These are phyloP conservation scores for Physocephala rufipes DNA, from an alignment of 2,888 invertebrate genomes.

Conservation along the genomic window DNA sequence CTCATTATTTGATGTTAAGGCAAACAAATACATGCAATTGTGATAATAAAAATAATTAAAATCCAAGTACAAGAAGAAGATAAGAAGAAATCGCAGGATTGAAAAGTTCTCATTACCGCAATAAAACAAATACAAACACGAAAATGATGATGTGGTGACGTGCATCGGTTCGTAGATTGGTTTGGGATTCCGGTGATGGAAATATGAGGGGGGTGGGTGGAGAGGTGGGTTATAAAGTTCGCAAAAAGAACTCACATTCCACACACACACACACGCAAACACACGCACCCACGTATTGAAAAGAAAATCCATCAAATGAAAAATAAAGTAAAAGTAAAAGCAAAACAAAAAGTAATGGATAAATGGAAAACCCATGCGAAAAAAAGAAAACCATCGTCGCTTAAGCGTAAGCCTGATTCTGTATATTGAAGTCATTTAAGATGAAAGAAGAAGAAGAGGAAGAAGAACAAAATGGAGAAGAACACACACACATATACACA, in stretches of 20 bases:
- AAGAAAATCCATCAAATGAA: conserved; percentile 40
- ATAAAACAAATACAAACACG: conserved; percentile 31
- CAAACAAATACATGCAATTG: conserved; percentile 15
- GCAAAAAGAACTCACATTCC: conserved; percentile 41
- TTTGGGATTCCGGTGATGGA: neutral
- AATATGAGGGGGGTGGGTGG: neutral
- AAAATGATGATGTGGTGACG: conserved; percentile 12
- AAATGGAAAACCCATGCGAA: conserved; percentile 55
- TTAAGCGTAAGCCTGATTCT: neutral
- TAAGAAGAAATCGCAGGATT: conserved; percentile 58
- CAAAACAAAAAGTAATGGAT: conserved; percentile 42
- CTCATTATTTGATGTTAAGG: conserved; percentile 10
- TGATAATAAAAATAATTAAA: conserved; percentile 63
- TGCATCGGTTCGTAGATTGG: neutral
- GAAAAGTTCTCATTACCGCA: conserved; percentile 49
- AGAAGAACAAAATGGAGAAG: conserved; percentile 42
- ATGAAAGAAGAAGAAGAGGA: neutral
- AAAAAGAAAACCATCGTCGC: conserved; percentile 48
- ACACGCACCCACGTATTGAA: neutral
- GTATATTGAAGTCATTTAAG: neutral
- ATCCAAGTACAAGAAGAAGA: no score
- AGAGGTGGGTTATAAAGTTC: conserved; percentile 19
- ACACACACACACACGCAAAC: conserved; percentile 34
- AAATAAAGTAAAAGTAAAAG: neutral
- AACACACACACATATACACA: conserved; percentile 21